Evolutionary conservation across 2,113 vertebrate species (phyloP).

Genomic region (Equus przewalskii): DNA sequence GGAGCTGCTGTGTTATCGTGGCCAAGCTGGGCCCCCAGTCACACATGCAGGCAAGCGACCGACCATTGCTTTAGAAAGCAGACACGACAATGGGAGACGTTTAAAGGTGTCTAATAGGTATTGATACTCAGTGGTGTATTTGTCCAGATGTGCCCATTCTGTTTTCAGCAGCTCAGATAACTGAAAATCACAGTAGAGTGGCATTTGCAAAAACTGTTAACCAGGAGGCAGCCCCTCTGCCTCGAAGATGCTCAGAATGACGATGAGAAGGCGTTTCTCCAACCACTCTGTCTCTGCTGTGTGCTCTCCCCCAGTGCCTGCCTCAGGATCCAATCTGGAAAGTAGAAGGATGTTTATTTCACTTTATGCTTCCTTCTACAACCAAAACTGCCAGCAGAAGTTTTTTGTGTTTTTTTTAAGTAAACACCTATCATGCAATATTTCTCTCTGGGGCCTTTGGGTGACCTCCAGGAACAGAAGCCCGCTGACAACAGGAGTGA

Average conservation of each 20-base stretch:
- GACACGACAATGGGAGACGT: fast-evolving
- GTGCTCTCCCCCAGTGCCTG: not conserved
- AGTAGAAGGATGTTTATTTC: not conserved
- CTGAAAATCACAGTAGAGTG: not conserved
- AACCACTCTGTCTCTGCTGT: fast-evolving
- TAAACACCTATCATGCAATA: not conserved
- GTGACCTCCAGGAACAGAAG: not conserved
- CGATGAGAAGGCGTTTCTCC: fast-evolving
- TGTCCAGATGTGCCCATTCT: fast-evolving
- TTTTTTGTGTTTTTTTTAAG: not conserved
- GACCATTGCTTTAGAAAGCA: not conserved
- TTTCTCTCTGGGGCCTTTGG: not conserved
- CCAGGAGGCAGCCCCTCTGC: fast-evolving
- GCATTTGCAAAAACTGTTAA: fast-evolving
- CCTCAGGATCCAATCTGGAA: not conserved
- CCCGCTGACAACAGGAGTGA: fast-evolving
- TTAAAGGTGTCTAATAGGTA: fast-evolving
- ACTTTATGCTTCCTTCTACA: not conserved
- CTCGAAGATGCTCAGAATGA: fast-evolving
- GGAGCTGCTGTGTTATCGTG: not conserved
- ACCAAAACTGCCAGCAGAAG: not conserved
- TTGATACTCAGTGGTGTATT: too few relatives aligned
- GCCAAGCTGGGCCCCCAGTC: not conserved
- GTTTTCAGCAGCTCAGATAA: not conserved
- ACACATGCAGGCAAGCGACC: fast-evolving